Evolutionary conservation across 2,888 invertebrate species (phyloP).

Genomic region (Podotricha telesiphe): DNA sequence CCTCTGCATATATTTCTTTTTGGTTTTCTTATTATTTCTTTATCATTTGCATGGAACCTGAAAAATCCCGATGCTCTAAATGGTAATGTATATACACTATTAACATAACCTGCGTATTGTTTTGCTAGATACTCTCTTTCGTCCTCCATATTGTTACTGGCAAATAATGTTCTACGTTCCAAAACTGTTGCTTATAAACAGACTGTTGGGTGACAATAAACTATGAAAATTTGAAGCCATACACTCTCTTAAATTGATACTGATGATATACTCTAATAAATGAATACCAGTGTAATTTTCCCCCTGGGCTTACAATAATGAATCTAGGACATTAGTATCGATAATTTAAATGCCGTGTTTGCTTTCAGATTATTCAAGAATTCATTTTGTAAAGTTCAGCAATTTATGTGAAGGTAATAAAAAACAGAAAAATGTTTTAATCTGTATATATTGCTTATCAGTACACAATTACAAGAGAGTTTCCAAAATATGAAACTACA

Average conservation of each 20-base stretch:
- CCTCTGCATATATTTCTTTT: neutral
- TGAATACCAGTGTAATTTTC: neutral
- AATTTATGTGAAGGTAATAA: conserved; percentile 27
- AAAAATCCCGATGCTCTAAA: conserved; percentile 50
- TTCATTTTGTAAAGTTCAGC: neutral
- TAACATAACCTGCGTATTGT: conserved; percentile 20
- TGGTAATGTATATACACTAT: conserved; percentile 20
- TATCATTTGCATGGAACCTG: conserved; percentile 57
- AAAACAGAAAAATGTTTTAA: conserved; percentile 59
- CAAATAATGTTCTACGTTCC: neutral
- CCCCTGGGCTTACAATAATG: conserved; percentile 5
- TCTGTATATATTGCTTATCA: conserved; percentile 83
- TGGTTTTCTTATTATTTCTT: conserved; percentile 49
- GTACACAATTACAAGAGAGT: conserved; percentile 80
- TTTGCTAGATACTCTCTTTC: conserved; percentile 41
- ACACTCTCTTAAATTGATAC: neutral
- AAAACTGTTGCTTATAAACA: neutral
- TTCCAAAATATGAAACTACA: conserved; percentile 72
- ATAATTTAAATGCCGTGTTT: neutral
- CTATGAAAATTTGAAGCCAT: neutral
- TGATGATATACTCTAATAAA: neutral
- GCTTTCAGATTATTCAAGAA: neutral
- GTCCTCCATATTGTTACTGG: conserved; percentile 1
- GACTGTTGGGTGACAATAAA: neutral
- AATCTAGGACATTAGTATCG: neutral